These are phyloP conservation scores for Amblyraja radiata DNA, from an alignment of 2,797 vertebrate species.

Conservation along the genomic window DNA sequence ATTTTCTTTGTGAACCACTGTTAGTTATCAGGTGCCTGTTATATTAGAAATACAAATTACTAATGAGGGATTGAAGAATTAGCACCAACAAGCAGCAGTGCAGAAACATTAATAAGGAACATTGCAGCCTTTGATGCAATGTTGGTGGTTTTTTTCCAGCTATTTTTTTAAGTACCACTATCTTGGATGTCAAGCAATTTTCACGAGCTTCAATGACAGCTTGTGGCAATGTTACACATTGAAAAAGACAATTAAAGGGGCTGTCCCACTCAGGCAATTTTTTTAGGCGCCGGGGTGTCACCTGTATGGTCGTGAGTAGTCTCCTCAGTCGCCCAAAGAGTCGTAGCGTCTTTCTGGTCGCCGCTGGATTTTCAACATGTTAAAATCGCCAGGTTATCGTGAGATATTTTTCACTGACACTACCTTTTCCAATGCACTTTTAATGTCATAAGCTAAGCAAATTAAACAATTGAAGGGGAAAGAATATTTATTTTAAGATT, in stretches of 20 bases:
- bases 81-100: not conserved
- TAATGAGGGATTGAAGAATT: conserved; percentile 2
- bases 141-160: not conserved
- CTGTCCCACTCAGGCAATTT: too few relatives aligned
- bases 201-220: not conserved
- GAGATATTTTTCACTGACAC: not conserved
- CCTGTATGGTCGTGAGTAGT: too few relatives aligned
- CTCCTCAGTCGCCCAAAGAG: too few relatives aligned
- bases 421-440: not conserved
- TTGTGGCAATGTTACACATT: not conserved
- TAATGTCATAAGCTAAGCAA: not conserved
- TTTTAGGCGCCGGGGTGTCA: too few relatives aligned
- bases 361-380: too few relatives aligned
- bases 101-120: not conserved
- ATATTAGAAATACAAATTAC: conserved; percentile 11
- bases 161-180: too few relatives aligned
- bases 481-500: not conserved
- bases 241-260: not conserved
- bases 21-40: conserved; percentile 16
- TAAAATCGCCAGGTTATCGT: too few relatives aligned
- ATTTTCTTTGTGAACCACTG: conserved; percentile 17
- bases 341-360: too few relatives aligned
- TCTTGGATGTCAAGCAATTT: not conserved
- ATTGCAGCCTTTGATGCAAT: not conserved
- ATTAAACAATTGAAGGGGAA: conserved; percentile 14